Conservation (phyloP, 2,888 invertebrate species). For the Ptychoptera contaminata region DNA sequence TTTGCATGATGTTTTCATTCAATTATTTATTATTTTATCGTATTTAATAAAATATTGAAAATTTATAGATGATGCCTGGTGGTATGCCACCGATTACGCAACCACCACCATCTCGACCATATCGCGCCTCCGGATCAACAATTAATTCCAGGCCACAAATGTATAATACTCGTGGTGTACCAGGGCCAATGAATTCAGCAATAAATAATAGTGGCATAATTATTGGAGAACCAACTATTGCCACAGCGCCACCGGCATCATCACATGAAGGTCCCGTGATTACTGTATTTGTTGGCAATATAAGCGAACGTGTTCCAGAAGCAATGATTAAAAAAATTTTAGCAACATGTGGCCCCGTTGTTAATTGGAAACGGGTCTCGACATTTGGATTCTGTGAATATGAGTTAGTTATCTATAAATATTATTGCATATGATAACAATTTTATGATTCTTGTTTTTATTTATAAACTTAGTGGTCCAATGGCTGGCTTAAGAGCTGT, state of each 20-base stretch:
- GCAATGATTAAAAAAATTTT: conserved; percentile 85
- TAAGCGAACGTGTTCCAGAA: conserved; percentile 89
- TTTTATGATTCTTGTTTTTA: not conserved
- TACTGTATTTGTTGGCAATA: conserved; percentile 93
- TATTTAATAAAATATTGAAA: conserved; percentile 8
- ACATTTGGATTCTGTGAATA: conserved; percentile 98
- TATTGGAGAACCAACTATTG: not conserved
- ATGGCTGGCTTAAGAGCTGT: conserved; percentile 92
- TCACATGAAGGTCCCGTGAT: conserved; percentile 66
- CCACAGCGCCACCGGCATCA: conserved; percentile 6
- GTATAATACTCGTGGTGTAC: conserved; percentile 14
- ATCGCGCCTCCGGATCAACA: conserved; percentile 30
- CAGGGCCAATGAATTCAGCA: too few species aligned
- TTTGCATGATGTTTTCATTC: not conserved
- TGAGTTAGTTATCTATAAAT: conserved; percentile 12
- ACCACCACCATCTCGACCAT: conserved; percentile 25
- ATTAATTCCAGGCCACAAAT: conserved; percentile 31
- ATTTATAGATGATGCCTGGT: conserved; percentile 37
- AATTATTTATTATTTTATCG: conserved; percentile 2
- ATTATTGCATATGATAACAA: not conserved
- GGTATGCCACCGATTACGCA: conserved; percentile 28
- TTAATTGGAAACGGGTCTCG: conserved; percentile 95
- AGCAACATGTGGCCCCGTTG: conserved; percentile 82
- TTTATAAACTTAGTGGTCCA: conserved; percentile 41
- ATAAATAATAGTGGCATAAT: too few species aligned